Conservation (phyloP, 2,888 invertebrate species). For the Oscheius sp. region DNA sequence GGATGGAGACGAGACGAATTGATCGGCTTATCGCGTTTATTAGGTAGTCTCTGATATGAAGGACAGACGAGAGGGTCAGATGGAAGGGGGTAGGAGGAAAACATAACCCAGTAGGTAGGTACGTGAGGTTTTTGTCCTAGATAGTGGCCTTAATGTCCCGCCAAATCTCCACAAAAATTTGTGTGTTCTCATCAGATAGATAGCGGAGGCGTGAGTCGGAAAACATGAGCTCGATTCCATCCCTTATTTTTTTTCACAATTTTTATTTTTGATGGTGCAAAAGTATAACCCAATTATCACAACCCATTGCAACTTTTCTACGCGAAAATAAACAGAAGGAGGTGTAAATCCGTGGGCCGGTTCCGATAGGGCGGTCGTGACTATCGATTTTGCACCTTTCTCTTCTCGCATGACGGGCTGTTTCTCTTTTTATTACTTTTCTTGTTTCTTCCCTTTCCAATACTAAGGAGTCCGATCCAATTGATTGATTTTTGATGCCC, state of each 20-base stretch:
- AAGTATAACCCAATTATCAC: too few relatives aligned
- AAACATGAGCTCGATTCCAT: too few relatives aligned
- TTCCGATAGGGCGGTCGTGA: constrained; percentile 24
- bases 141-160: too few relatives aligned
- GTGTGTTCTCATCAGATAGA: too few relatives aligned
- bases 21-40: constrained; percentile 29
- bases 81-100: not conserved
- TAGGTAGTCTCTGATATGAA: constrained; percentile 16
- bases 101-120: too few relatives aligned
- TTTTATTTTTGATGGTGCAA: too few relatives aligned
- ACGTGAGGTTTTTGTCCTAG: too few relatives aligned
- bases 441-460: not conserved
- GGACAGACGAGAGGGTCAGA: constrained; percentile 1
- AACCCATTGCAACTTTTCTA: too few relatives aligned
- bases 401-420: not conserved
- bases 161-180: too few relatives aligned
- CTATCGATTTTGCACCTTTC: constrained; percentile 18
- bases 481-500: not conserved
- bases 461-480: not conserved
- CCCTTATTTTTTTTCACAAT: too few relatives aligned
- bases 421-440: not conserved
- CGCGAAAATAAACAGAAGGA: constrained; percentile 8
- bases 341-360: constrained; percentile 32
- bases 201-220: too few relatives aligned
- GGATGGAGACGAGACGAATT: constrained; percentile 11